phyloP scores from a whole-genome alignment of 1,140 invertebrate species.

The Trichoplusia ni region DNA sequence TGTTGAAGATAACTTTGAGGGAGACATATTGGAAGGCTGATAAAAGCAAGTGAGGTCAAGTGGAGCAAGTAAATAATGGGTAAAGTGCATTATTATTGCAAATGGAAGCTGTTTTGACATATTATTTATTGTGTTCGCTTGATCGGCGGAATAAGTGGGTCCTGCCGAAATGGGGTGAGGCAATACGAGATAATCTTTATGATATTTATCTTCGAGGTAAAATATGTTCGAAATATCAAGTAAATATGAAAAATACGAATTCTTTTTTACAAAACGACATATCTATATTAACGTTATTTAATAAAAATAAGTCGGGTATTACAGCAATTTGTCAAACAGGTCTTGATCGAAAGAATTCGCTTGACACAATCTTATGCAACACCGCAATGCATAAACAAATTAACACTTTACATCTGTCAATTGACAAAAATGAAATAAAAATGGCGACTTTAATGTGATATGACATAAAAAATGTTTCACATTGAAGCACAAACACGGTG shows the following conservation, averaged over 20 bases:
- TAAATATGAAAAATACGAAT: no score
- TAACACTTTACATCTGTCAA: background rate
- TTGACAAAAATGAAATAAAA: background rate
- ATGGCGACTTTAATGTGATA: background rate
- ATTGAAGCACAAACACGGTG: constrained; percentile 5
- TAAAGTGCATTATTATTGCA: background rate
- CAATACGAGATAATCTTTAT: no score
- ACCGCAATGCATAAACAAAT: no score
- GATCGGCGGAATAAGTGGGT: no score
- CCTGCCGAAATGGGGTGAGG: no score
- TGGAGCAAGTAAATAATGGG: background rate
- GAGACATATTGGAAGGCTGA: constrained; percentile 4
- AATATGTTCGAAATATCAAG: no score
- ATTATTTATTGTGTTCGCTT: background rate
- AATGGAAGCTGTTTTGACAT: constrained; percentile 2
- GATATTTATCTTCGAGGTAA: no score
- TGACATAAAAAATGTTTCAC: background rate
- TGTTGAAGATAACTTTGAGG: constrained; percentile 7
- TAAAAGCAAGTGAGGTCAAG: constrained; percentile 3
- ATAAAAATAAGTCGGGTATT: no score
- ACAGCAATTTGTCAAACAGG: no score
- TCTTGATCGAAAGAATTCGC: no score
- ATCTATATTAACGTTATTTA: no score
- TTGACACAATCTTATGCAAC: no score
- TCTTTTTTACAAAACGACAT: background rate